A percentile compares a stretch with the other conserved stretches of the same genome.
Conservation (phyloP, 1,140 invertebrate species). For the Tetragnatha versicolor region DNA sequence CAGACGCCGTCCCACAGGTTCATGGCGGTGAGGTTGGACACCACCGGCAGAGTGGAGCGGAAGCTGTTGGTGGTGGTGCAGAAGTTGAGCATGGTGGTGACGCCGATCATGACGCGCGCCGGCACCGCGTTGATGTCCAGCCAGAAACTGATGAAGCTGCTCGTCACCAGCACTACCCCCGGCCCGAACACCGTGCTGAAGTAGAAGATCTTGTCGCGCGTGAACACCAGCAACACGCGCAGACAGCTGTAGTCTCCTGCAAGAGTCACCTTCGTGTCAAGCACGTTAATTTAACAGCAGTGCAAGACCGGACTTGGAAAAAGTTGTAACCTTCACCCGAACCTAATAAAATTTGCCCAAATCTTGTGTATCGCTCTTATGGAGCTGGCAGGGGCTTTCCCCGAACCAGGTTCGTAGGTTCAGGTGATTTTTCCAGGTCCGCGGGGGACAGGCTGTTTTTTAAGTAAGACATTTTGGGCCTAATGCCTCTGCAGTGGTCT, state of each 20-base stretch:
- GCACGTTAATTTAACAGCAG: no score
- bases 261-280: no score
- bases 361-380: no score
- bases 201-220: conserved; percentile 92
- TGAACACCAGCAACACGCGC: conserved; percentile 88
- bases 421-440: no score
- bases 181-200: conserved; percentile 96
- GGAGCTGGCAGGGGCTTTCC: no score
- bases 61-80: conserved; percentile 79
- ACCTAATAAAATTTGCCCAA: no score
- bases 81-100: conserved; percentile 97
- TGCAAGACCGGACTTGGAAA: no score
- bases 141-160: conserved; percentile 94
- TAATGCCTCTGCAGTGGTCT: no score
- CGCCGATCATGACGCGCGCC: conserved; percentile 79
- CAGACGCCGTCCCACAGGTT: conserved; percentile 95
- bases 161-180: conserved; percentile 92
- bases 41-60: conserved; percentile 80
- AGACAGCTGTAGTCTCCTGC: conserved; percentile 81
- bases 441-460: no score
- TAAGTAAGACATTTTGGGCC: no score
- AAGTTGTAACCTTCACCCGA: no score
- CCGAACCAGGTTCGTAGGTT: no score
- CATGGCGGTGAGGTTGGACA: conserved; percentile 92
- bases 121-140: conserved; percentile 95